Percentiles rank a stretch among this genome's conserved stretches.
Evolutionary conservation across 1,140 invertebrate genomes (phyloP).

Genomic region (Leptopilina boulardi): DNA sequence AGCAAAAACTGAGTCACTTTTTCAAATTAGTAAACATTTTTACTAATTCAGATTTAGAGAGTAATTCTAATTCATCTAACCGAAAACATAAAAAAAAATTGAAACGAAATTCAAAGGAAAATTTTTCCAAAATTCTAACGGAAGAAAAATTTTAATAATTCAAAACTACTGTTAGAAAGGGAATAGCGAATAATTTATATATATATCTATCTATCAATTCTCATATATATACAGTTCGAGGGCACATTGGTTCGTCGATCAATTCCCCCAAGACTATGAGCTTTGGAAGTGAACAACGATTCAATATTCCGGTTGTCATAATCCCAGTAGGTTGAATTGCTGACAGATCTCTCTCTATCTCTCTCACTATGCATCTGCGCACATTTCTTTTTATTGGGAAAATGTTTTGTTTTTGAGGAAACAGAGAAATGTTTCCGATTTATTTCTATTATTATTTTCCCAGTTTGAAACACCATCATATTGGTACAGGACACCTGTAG

Average conservation of each 20-base stretch:
- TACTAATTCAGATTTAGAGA: no score
- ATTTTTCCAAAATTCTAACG: no score
- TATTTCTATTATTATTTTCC: background rate
- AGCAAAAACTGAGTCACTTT: no score
- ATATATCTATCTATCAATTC: no score
- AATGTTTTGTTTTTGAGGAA: background rate
- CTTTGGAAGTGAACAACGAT: background rate
- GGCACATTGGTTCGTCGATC: background rate
- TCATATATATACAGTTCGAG: background rate
- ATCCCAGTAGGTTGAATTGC: slow-evolving; percentile 8
- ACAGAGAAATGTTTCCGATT: slow-evolving; percentile 1
- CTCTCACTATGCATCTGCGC: background rate
- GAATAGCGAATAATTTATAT: background rate
- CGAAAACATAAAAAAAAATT: no score
- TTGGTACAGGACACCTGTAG: slow-evolving; percentile 1
- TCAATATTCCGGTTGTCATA: slow-evolving; percentile 13
- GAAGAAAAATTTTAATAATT: no score
- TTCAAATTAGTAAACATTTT: no score
- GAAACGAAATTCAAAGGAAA: no score
- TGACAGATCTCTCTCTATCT: background rate
- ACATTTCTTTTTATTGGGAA: background rate
- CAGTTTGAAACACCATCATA: background rate
- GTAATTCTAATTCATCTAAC: no score
- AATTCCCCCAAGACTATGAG: background rate
- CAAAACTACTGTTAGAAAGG: background rate